Base-by-base conservation (phyloP, 1,140 invertebrate genomes). In the Caerostris extrusa region DNA sequence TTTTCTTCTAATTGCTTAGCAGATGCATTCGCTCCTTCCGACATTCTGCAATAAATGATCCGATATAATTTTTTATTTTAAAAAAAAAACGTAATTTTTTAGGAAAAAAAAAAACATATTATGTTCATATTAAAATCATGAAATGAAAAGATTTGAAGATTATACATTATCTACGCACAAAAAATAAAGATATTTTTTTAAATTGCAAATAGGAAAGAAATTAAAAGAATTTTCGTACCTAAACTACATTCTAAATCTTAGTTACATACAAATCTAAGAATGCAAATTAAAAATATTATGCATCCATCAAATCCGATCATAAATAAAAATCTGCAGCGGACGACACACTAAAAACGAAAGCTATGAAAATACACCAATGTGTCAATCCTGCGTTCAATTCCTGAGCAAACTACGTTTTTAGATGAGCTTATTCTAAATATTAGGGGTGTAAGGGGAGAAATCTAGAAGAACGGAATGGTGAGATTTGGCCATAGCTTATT, bases 21-120 rank as follows among this genome's bases (percentile, higher is more conserved):
- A 88, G 69, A 53, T 50, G 64, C 92, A 89, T 61, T 57, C 34
- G 34, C 55, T 88, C 83, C 86, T 93, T 89, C 92, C 85, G 92
- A 93, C 92, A 93, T 93, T 34, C 85, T 93, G 34, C 17, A 58
- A n/a, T 1, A 71, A 90, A 77, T 14, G 3, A 64, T 14, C 14
- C 8, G 14, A 61, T 10, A 64, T 64, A 64, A 5, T 17, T 60
- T 10, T 50, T 3, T 4, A 50, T 50, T 77, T 5, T 3, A 19
- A 5, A 12, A 50, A 5, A 7, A 10, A 12, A 12, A 14, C 4
- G 14, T 5, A 50, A 12, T 53, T 3, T 50, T 77, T 14, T n/a
- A n/a, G 50, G 53, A 50, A 77, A 5, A 5, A 53, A 77, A 12
- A 50, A 77, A 12, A 4, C 19, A 67, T 67, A 19, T 4, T 34